Percentiles rank a stretch among this genome's conserved stretches.
Evolutionary conservation across 2,888 invertebrate genomes (phyloP).

Genomic region (Drosophila longiperda): DNA sequence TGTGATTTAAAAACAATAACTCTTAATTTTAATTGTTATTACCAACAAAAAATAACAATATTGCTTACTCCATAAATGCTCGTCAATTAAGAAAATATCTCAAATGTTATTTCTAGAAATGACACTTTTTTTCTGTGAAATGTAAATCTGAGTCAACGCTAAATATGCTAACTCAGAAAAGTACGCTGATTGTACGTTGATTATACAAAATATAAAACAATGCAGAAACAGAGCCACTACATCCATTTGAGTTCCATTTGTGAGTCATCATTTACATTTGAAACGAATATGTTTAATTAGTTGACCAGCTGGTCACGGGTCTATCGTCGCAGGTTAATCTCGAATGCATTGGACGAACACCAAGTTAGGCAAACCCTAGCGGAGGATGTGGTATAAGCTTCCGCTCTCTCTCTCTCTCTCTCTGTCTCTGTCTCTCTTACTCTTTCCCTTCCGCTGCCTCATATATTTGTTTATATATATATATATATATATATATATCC

Average conservation of each 20-base stretch:
- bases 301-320: slow-evolving; percentile 30
- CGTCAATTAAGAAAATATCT: background rate
- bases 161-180: background rate
- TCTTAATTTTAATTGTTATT: background rate
- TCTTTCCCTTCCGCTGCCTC: slow-evolving; percentile 17
- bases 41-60: background rate
- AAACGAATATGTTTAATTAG: slow-evolving; percentile 13
- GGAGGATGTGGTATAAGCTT: slow-evolving; percentile 36
- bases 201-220: slow-evolving; percentile 23
- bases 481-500: slow-evolving; percentile 12
- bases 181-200: slow-evolving; percentile 2
- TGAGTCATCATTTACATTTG: slow-evolving; percentile 44
- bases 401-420: slow-evolving; percentile 42
- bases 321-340: slow-evolving; percentile 37
- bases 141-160: slow-evolving; percentile 25
- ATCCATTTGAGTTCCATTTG: slow-evolving; percentile 14
- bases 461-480: slow-evolving; percentile 16
- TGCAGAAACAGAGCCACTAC: background rate
- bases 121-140: background rate
- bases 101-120: background rate
- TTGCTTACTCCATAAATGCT: background rate
- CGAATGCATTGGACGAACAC: slow-evolving; percentile 43
- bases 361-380: slow-evolving; percentile 30
- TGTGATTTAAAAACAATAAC: background rate
- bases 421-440: slow-evolving; percentile 14